Evolutionary conservation across 2,113 vertebrate species (phyloP).

Genomic region (Falcunculus frontatus): DNA sequence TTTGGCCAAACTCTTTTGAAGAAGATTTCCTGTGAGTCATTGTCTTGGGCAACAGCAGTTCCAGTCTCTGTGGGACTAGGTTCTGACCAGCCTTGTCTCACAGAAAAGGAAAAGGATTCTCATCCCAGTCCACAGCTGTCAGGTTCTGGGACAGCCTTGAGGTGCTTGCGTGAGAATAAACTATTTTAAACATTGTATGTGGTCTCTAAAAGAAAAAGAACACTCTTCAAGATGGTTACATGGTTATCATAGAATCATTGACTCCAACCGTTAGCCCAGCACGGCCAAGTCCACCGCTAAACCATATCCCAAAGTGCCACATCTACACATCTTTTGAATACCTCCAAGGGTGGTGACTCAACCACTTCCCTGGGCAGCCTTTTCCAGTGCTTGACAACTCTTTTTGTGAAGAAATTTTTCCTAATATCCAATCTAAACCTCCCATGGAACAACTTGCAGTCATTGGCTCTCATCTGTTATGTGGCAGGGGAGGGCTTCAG

Average conservation of each 20-base stretch:
- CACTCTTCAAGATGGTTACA: not conserved
- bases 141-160: not conserved
- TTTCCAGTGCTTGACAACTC: not conserved
- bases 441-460: not conserved
- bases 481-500: not conserved
- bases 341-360: not conserved
- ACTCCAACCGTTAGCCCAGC: not conserved
- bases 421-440: not conserved
- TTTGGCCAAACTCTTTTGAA: not conserved
- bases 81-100: not conserved
- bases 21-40: not conserved
- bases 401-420: not conserved
- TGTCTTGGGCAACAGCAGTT: not conserved
- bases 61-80: not conserved
- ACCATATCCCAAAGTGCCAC: not conserved
- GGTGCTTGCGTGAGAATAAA: not conserved
- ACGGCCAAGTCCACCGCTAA: not conserved
- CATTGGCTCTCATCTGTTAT: accelerated
- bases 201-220: not conserved
- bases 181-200: not conserved
- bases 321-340: not conserved
- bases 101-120: not conserved
- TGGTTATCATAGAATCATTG: not conserved
- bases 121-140: not conserved
- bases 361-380: not conserved